Evolutionary conservation across 1,140 invertebrate genomes (phyloP).

Genomic region (Drosophila asahinai): DNA sequence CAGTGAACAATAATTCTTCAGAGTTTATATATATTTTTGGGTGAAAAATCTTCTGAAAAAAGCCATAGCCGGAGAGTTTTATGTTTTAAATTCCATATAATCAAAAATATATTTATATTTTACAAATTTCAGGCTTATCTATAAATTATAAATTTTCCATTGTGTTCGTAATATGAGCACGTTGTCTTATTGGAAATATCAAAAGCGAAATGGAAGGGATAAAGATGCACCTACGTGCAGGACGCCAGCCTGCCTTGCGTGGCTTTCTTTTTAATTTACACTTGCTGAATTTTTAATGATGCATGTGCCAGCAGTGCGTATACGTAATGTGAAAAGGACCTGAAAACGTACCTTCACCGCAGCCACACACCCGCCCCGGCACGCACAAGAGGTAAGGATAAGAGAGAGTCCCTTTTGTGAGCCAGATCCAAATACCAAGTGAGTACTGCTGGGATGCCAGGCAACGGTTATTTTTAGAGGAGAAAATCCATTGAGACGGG

Average conservation of each 20-base stretch:
- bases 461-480: conserved; percentile 62
- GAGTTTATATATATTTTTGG: neutral
- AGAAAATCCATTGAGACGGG: conserved; percentile 26
- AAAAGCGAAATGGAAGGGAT: conserved; percentile 26
- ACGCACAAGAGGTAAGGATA: conserved; percentile 4
- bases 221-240: conserved; percentile 67
- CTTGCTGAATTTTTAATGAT: conserved; percentile 72
- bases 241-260: conserved; percentile 26
- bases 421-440: conserved; percentile 36
- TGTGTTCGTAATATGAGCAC: conserved; percentile 10
- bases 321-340: conserved; percentile 45
- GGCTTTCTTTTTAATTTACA: conserved; percentile 63
- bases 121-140: neutral
- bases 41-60: neutral
- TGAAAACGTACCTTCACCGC: conserved; percentile 15
- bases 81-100: neutral
- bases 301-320: conserved; percentile 45
- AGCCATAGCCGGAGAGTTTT: no score
- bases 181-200: conserved; percentile 64
- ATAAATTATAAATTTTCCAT: conserved; percentile 12
- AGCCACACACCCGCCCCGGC: neutral
- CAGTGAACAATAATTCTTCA: no score
- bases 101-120: neutral
- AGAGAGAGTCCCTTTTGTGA: conserved; percentile 4
- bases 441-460: conserved; percentile 31